These are phyloP conservation scores for Camelus bactrianus DNA, from an alignment of 2,113 vertebrate genomes.

Conservation along the genomic window DNA sequence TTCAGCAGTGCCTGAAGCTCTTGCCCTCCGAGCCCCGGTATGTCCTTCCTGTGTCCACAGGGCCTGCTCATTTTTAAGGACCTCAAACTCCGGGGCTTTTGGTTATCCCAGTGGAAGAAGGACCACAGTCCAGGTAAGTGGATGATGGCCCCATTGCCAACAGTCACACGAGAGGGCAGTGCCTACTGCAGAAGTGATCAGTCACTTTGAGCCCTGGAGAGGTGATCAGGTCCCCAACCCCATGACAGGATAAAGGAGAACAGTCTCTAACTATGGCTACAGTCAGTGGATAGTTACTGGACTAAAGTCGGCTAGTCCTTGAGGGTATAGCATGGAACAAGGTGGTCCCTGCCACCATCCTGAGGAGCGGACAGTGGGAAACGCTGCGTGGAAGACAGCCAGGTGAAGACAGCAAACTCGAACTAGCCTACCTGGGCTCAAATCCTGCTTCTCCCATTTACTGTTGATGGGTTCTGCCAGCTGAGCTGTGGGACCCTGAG, in stretches of 20 bases:
- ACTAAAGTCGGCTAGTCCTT: background rate
- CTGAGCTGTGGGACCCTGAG: background rate
- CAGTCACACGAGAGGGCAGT: background rate
- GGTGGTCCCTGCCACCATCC: background rate
- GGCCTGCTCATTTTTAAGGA: constrained; percentile 97
- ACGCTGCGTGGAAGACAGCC: background rate
- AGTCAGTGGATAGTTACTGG: background rate
- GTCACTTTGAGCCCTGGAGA: background rate
- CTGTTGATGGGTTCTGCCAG: background rate
- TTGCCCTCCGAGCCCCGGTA: background rate
- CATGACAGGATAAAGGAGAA: background rate
- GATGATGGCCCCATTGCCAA: background rate
- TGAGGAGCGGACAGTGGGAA: background rate
- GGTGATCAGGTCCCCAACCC: background rate
- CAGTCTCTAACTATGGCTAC: background rate
- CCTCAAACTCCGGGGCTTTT: constrained; percentile 94
- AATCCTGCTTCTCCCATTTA: background rate
- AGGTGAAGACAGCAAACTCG: background rate
- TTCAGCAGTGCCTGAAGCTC: background rate
- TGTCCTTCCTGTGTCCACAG: constrained; percentile 84
- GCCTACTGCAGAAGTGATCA: background rate
- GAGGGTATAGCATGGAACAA: background rate
- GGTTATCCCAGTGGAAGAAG: constrained; percentile 96
- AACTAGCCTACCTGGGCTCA: background rate
- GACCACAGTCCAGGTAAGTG: constrained; percentile 89